Base-by-base conservation (phyloP, 2,797 vertebrate genomes). In the Ambastaia sidthimunki region DNA sequence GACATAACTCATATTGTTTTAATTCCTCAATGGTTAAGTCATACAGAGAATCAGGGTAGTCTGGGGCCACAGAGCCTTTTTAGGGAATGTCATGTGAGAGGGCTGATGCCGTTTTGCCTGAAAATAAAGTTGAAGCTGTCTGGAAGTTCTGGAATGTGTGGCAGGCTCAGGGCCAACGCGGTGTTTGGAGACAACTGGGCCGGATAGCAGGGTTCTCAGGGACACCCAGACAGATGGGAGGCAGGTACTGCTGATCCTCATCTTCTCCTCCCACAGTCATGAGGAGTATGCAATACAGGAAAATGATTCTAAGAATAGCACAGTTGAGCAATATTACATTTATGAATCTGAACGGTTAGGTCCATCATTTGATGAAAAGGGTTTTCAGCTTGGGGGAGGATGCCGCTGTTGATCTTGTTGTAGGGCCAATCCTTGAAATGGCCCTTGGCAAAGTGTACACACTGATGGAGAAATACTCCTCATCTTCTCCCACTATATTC, bases 61-160 rank as follows among this genome's bases (percentile, higher is more conserved):
- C 96, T 95, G 91, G 91, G 94, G 94, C 93, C 92, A 89, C 93
- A 96, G 95, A 92, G 94, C 96, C 97, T 97, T 98, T 96, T 99
- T 98, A 97, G 98, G 98, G 95, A 97, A 99, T 97, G 96, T 98
- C 96, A 96, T 98, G 95, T 98, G 96, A 94, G 96, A 95, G 95
- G 88, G 93, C 94, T 90, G 92, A 90, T 96, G 95, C 93, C 94
- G 94, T 95, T 95, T 93, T 90, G 92, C 78, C 90, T 95, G 95
- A 94, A 97, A 96, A 95, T 94, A 93, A 94, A 94, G 93, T 89
- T 90, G 86, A 91, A 89, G 91, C 95, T 95, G 95, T 97, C 95
- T 96, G 93, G 91, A 96, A 94, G 93, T 90, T 90, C 88, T 93
- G 93, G 94, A 95, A 96, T 98, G 95, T 95, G 94, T 92, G 90